phyloP scores from a whole-genome alignment of 2,797 vertebrate genomes.

The Pyrocephalus nanus region DNA sequence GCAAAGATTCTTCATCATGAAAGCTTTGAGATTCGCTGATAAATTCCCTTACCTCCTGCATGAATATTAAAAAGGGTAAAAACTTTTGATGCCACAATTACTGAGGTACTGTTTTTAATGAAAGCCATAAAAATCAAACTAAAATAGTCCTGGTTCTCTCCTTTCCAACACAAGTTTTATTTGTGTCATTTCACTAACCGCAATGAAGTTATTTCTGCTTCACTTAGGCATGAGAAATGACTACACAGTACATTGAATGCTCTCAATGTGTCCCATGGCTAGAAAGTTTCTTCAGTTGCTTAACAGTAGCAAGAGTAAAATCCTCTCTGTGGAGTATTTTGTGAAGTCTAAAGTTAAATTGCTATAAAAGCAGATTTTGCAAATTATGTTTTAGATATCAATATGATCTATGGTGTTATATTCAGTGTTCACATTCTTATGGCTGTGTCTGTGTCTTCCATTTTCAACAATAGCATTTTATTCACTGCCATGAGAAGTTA shows the following conservation, averaged over 20 bases:
- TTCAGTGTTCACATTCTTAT: not conserved
- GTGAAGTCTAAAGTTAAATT: not conserved
- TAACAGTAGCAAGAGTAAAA: not conserved
- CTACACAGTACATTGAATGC: accelerated
- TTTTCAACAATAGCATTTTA: not conserved
- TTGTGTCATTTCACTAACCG: not conserved
- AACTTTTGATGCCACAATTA: not conserved
- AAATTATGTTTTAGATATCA: not conserved
- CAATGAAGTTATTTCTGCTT: not conserved
- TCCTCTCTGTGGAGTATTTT: not conserved
- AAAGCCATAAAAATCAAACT: not conserved
- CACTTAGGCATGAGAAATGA: not conserved
- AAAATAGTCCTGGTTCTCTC: not conserved
- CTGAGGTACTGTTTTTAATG: not conserved
- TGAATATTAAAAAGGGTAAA: not conserved
- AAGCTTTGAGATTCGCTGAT: not conserved
- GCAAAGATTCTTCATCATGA: not conserved
- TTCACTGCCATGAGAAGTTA: not conserved
- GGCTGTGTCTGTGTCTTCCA: not conserved
- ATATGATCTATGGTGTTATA: not conserved
- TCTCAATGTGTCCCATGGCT: not conserved
- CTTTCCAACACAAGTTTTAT: not conserved
- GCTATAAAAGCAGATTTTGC: not conserved
- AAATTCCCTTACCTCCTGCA: not conserved
- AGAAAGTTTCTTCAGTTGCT: not conserved